These are phyloP conservation scores for Erinaceus europaeus DNA, from an alignment of 2,113 vertebrate genomes.

Conservation along the genomic window DNA sequence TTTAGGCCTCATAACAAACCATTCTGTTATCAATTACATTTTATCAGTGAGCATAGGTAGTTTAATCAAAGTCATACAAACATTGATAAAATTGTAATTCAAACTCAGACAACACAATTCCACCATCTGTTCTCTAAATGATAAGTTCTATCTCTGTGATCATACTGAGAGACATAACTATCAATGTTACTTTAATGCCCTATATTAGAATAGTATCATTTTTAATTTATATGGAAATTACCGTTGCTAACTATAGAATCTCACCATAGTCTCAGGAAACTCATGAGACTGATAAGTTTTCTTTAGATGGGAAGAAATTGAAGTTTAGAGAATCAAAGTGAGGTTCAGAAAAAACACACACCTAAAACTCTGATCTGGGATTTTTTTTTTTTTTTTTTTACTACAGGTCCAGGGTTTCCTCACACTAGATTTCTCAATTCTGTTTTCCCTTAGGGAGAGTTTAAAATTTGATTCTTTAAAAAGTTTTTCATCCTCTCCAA, in stretches of 20 bases:
- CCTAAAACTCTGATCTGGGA: not conserved
- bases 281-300: not conserved
- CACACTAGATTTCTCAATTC: slow-evolving; percentile 1
- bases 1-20: slow-evolving; percentile 18
- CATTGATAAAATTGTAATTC: slow-evolving; percentile 15
- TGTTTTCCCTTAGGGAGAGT: slow-evolving; percentile 23
- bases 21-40: not conserved
- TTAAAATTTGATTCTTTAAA: slow-evolving; percentile 40
- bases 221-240: not conserved
- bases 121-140: not conserved
- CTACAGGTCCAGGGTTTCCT: not conserved
- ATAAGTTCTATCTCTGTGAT: not conserved
- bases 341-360: not conserved
- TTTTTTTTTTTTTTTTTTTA: not conserved
- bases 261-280: not conserved
- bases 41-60: not conserved
- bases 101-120: not conserved
- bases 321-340: not conserved
- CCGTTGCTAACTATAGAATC: not conserved
- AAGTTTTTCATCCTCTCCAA: not conserved
- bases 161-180: not conserved
- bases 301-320: not conserved
- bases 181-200: not conserved
- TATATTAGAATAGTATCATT: not conserved
- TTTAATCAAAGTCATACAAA: not conserved